phyloP scores from a whole-genome alignment of 2,113 vertebrate genomes.

The Strix aluco region DNA sequence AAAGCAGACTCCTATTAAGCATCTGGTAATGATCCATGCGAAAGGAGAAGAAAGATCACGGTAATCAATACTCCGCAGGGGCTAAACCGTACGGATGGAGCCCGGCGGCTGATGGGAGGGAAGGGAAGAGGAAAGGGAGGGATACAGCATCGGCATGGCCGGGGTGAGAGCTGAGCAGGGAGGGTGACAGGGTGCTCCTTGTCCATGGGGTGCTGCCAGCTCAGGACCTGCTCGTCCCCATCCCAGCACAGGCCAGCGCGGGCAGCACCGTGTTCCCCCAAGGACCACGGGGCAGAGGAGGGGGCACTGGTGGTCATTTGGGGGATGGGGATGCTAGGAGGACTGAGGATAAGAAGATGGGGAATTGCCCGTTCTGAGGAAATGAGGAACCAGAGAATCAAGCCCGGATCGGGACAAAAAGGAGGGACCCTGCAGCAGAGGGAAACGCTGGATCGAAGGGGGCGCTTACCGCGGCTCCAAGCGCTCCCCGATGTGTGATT shows the following conservation, averaged over 20 bases:
- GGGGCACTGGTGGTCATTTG: background rate
- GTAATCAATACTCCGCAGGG: conserved; percentile 26
- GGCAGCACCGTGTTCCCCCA: background rate
- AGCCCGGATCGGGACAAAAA: background rate
- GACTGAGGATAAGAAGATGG: background rate
- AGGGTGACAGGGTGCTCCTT: rapidly evolving
- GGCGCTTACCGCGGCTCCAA: background rate
- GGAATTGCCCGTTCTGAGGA: background rate
- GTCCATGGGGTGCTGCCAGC: background rate
- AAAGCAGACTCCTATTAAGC: background rate
- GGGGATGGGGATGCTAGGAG: background rate
- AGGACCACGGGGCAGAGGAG: background rate
- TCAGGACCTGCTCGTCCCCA: background rate
- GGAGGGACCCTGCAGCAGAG: background rate
- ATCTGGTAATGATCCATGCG: background rate
- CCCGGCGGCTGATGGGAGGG: background rate
- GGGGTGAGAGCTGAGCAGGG: background rate
- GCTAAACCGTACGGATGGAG: rapidly evolving
- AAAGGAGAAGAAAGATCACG: background rate
- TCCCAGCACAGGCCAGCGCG: rapidly evolving
- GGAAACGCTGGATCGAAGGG: background rate
- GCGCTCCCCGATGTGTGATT: rapidly evolving
- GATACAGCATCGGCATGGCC: rapidly evolving
- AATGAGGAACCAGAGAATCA: background rate
- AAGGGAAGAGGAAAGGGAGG: background rate